Percentiles rank a stretch among this genome's conserved stretches.
These are phyloP conservation scores for Luffia ferchaultella DNA, from an alignment of 2,888 invertebrate species.

Conservation along the genomic window DNA sequence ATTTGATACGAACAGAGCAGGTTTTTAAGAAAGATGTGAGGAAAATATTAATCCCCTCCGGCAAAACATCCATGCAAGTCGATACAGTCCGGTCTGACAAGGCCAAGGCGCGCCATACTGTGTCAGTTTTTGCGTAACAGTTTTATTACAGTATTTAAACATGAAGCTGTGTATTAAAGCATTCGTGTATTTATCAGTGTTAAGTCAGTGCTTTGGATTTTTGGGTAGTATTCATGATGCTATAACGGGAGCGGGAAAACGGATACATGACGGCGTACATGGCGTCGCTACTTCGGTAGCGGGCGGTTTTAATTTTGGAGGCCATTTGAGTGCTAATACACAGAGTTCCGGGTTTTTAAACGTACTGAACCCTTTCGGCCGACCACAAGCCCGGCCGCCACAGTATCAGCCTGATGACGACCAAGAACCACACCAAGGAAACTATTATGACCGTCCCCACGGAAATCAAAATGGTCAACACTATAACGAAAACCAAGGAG, in stretches of 20 bases:
- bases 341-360: not conserved
- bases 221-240: conserved; percentile 21
- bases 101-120: not conserved
- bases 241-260: conserved; percentile 23
- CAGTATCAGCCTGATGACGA: not conserved
- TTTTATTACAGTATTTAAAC: not conserved
- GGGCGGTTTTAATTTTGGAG: conserved; percentile 27
- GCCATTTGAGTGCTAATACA: conserved; percentile 18
- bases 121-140: not conserved
- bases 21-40: not conserved
- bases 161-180: conserved; percentile 8
- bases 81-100: not conserved
- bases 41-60: not conserved
- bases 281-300: conserved; percentile 28
- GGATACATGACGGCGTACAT: conserved; percentile 24
- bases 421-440: conserved; percentile 4
- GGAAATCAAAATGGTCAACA: conserved; percentile 11
- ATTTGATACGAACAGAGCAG: not conserved
- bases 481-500: conserved; percentile 15
- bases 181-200: conserved; percentile 15
- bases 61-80: not conserved
- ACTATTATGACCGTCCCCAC: conserved; percentile 8
- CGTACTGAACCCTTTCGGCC: not conserved
- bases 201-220: conserved; percentile 18
- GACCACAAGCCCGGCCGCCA: not conserved